Conservation (phyloP, 2,797 vertebrate genomes). For the Petrocephalus schoutedeni region DNA sequence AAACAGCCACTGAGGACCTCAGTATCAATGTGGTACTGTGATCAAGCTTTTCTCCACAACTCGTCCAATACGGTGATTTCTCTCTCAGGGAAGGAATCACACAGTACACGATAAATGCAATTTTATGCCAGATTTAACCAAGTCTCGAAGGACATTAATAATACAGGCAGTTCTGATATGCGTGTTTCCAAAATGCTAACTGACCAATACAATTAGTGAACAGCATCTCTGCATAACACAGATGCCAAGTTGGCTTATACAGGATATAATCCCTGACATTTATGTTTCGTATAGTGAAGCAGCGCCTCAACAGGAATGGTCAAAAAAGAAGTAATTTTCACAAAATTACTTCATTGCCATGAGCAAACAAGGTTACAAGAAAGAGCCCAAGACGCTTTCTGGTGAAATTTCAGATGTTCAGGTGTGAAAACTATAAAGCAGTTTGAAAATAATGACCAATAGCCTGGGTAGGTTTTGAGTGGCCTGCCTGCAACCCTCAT, state of each 20-base stretch:
- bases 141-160: no score
- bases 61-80: no score
- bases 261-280: neutral
- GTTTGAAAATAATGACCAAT: neutral
- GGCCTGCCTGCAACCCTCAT: neutral
- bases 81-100: no score
- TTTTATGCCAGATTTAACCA: no score
- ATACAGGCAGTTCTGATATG: neutral
- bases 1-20: neutral
- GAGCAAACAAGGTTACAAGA: neutral
- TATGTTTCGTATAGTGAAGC: neutral
- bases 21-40: no score
- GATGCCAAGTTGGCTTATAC: neutral
- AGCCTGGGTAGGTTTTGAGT: neutral
- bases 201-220: neutral
- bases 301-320: neutral
- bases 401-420: neutral
- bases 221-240: neutral
- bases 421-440: neutral
- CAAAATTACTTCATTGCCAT: neutral
- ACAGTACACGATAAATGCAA: no score
- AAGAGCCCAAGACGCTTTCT: neutral
- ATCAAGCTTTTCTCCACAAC: no score
- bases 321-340: neutral
- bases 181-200: neutral